These are phyloP conservation scores for Portevinia maculata DNA, from an alignment of 2,888 invertebrate species.

Conservation along the genomic window DNA sequence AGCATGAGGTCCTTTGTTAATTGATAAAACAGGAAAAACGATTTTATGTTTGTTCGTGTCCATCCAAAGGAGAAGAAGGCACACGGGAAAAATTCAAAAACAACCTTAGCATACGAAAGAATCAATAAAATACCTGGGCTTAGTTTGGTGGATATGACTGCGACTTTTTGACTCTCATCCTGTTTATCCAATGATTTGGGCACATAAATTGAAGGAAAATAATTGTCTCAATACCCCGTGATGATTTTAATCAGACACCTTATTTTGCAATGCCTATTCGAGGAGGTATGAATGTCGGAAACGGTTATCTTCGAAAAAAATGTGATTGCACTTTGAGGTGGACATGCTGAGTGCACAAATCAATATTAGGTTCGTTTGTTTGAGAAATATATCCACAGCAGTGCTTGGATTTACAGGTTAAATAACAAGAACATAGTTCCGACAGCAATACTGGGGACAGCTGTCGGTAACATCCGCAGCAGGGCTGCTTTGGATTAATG, in stretches of 20 bases:
- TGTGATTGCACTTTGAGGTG: too few relatives aligned
- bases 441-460: too few relatives aligned
- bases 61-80: conserved; percentile 26
- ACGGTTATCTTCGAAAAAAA: conserved; percentile 25
- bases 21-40: conserved; percentile 74
- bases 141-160: conserved; percentile 24
- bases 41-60: conserved; percentile 18
- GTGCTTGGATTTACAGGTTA: too few relatives aligned
- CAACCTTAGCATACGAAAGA: conserved; percentile 20
- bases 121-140: conserved; percentile 61
- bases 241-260: conserved; percentile 74
- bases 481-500: too few relatives aligned
- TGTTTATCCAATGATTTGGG: conserved; percentile 32
- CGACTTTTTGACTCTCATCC: conserved; percentile 4
- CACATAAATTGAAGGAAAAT: conserved; percentile 67
- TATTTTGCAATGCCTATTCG: conserved; percentile 33
- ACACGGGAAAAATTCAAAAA: conserved; percentile 6
- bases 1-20: conserved; percentile 70
- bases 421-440: too few relatives aligned
- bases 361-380: too few relatives aligned
- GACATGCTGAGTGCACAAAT: too few relatives aligned
- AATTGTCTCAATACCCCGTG: conserved; percentile 70
- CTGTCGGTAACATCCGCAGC: too few relatives aligned
- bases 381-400: too few relatives aligned
- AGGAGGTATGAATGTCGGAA: conserved; percentile 25